Base-by-base conservation (phyloP, 1,140 invertebrate genomes). In the Drosophila sucinea region DNA sequence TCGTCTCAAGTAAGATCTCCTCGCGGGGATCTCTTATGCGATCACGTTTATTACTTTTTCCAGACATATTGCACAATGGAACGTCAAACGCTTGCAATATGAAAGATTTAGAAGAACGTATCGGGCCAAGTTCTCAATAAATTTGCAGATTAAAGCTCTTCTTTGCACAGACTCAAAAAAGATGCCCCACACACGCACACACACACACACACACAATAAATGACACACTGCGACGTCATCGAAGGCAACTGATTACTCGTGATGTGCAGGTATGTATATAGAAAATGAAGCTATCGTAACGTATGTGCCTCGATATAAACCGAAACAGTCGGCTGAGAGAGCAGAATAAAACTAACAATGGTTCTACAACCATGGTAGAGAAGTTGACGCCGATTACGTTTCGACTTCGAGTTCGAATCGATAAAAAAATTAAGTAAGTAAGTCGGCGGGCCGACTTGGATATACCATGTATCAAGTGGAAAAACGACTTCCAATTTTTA, bases 1-100 rank as follows among this genome's bases (percentile, higher is more conserved):
- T 92, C 35, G 91, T 92, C 75, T 92, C 91, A 47, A 92, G 81
- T 23, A 92, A 67, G 32, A 92, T 92, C 56, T 91, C 90, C 72
- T 92, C 91, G 40, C 91, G 90, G 7, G 84, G 91, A 89, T 92
- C 91, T 27, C 83, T 78, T 38, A 91, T 67, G 17, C 90, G 84
- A 78, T 92, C 91, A 4, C 90, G 90, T 73, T 90, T 89, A 67
- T 62, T 89, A 33, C 51, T 74, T 67, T 89, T 77, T 1, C 69
- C 70, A 38, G 79, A 70, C 83, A 87, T 89, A 56, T 70, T 87
- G 77, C 64, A 77, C 73, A 86, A 54, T 23, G 67, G 60, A 33
- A 61, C 70, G 17, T 72, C 67, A 33, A 60, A 44, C 5, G 44
- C 72, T 71, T 60, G 7, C 60, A 55, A 55, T 27, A 65, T 56